Percentiles rank a stretch among this genome's conserved stretches.
Conservation (phyloP, 1,140 invertebrate species). For the Akabosia matsudoensis region DNA sequence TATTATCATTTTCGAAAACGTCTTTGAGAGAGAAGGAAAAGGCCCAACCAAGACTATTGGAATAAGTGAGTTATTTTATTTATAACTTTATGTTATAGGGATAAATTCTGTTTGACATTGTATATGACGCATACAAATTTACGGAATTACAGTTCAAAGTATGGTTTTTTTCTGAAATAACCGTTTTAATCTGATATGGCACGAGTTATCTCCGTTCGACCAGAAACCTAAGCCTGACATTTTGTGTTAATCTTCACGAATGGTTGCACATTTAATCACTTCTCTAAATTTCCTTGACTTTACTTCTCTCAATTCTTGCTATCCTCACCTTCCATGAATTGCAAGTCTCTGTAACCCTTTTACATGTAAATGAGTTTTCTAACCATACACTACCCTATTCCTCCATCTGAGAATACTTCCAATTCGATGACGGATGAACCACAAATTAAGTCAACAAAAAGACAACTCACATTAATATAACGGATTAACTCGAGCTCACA, state of each 20-base stretch:
- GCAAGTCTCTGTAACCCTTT: background rate
- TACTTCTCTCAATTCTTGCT: background rate
- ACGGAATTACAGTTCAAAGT: no score
- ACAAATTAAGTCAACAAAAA: slow-evolving; percentile 17
- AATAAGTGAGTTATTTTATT: background rate
- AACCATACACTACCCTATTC: background rate
- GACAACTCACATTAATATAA: background rate
- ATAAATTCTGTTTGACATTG: no score
- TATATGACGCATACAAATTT: no score
- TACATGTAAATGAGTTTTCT: background rate
- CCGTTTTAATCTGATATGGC: no score
- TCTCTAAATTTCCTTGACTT: no score
- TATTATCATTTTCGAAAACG: no score
- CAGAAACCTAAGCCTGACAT: no score
- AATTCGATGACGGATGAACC: slow-evolving; percentile 12
- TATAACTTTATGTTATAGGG: no score
- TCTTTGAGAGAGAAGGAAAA: no score
- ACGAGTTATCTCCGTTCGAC: no score
- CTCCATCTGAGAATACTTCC: background rate
- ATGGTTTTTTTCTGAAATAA: no score
- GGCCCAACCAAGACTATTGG: background rate
- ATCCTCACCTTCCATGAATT: background rate
- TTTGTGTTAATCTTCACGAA: background rate
- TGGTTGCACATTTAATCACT: no score
- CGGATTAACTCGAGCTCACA: background rate